Conservation (phyloP, 1,140 invertebrate species). For the Drosophila fuyamai region DNA sequence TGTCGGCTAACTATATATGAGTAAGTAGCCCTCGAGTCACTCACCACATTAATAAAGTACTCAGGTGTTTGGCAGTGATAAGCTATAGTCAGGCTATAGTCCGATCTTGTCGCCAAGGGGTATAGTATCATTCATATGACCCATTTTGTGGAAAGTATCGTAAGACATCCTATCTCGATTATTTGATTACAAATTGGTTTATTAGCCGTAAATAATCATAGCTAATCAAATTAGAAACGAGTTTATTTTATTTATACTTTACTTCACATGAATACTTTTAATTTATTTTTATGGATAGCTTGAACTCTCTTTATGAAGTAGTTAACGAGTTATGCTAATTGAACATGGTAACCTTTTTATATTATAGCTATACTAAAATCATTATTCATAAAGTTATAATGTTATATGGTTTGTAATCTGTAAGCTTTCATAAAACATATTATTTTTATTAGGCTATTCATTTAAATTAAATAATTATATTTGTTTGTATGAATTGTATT, state of each 20-base stretch:
- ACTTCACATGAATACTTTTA: too few species aligned
- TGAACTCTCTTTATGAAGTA: not conserved
- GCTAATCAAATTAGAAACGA: not conserved
- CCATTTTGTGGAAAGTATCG: not conserved
- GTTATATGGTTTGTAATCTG: too few species aligned
- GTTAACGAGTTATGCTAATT: too few species aligned
- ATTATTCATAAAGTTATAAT: too few species aligned
- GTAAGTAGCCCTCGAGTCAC: constrained; percentile 3
- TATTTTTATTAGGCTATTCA: too few species aligned
- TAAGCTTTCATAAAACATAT: too few species aligned
- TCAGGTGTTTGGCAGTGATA: constrained; percentile 24
- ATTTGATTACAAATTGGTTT: too few species aligned
- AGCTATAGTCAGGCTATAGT: constrained; percentile 11
- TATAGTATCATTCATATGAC: not conserved
- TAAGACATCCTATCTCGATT: not conserved
- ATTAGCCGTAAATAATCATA: not conserved
- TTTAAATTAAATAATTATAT: too few species aligned
- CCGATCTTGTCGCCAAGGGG: constrained; percentile 2
- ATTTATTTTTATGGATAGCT: not conserved
- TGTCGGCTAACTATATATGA: constrained; percentile 7
- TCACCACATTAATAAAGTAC: constrained; percentile 16
- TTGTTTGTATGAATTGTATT: too few species aligned
- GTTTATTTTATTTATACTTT: not conserved
- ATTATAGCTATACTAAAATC: too few species aligned
- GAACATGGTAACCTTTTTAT: too few species aligned